Base-by-base conservation (phyloP, 2,113 vertebrate species). In the Myotis lucifugus region DNA sequence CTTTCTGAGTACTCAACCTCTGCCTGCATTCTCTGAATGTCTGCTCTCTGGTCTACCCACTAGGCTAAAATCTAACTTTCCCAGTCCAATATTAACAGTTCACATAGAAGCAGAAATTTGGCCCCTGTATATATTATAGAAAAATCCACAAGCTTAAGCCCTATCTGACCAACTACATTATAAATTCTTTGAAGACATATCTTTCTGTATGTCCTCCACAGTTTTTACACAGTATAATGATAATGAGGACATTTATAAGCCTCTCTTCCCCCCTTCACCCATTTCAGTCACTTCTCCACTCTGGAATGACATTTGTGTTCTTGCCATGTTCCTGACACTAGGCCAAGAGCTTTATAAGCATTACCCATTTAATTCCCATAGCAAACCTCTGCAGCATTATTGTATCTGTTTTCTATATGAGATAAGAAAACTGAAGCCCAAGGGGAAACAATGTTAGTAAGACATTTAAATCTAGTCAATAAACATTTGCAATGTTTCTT, bases 401-500 rank as follows among this genome's bases (percentile, higher is more conserved):
- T 93, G 18, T 69, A 54, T 64, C 50, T 64, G 2, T 72, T 88
- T 95, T 76, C 70, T 48, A 32, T 50, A 56, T 70, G 56, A 87
- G n/a, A 70, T 81, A 67, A 85, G 61, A 91, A 85, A 94, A 94
- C 15, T 82, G 46, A 84, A 46, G 17, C 54, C 46, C 73, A 95
- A 66, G 88, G 89, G 67, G 91, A 95, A 94, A 76, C 21, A 86
- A 77, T 19, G 21, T 5, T 42, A 56, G 59, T 42, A 88, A 93
- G 25, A 79, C 42, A 67, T 66, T 85, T 93, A 70, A 84, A 84
- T 84, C 72, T 37, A 66, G 37, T 72, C 92, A 78, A 59, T 91
- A 95, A 92, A 95, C 10, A 67, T 90, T 52, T 59, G 23, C 27
- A 92, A 90, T 85, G 32, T 70, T 86, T 84, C 54, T 90, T 84